A percentile compares a stretch with the other conserved stretches of the same genome.
Conservation (phyloP, 2,888 invertebrate genomes). For the Tachina grossa region DNA sequence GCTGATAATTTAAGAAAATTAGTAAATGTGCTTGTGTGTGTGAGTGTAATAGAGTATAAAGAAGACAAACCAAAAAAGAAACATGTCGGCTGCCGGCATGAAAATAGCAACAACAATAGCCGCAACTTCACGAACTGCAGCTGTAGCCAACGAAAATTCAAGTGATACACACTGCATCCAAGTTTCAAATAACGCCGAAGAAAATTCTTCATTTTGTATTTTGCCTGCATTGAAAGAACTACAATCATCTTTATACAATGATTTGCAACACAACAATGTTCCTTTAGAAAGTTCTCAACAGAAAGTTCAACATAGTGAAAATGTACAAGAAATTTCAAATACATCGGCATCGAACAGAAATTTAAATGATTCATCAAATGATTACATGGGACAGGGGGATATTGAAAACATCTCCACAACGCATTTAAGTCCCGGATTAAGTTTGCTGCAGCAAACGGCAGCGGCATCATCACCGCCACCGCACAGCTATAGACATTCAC, state of each 20-base stretch:
- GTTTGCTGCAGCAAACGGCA: constrained; percentile 55
- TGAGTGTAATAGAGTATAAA: neutral
- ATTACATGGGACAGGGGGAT: neutral
- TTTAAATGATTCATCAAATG: neutral
- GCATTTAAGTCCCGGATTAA: constrained; percentile 62
- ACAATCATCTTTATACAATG: neutral
- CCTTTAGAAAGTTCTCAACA: constrained; percentile 37
- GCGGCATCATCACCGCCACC: constrained; percentile 82
- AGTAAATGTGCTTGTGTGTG: neutral
- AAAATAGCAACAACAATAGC: constrained; percentile 41
- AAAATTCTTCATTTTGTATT: constrained; percentile 46
- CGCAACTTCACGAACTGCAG: neutral
- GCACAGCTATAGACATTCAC: constrained; percentile 85
- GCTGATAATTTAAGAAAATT: neutral
- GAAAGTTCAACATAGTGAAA: neutral
- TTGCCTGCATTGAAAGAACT: constrained; percentile 40
- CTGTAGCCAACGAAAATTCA: constrained; percentile 10
- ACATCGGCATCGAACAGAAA: neutral
- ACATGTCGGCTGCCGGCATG: constrained; percentile 54
- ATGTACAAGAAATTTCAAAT: neutral
- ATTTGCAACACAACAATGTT: constrained; percentile 33
- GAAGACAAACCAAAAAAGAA: neutral
- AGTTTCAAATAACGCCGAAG: neutral
- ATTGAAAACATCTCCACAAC: constrained; percentile 15
- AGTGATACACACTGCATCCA: neutral